These are phyloP conservation scores for Clavelina lepadiformis DNA, from an alignment of 23 tunicate species.

Conservation along the genomic window DNA sequence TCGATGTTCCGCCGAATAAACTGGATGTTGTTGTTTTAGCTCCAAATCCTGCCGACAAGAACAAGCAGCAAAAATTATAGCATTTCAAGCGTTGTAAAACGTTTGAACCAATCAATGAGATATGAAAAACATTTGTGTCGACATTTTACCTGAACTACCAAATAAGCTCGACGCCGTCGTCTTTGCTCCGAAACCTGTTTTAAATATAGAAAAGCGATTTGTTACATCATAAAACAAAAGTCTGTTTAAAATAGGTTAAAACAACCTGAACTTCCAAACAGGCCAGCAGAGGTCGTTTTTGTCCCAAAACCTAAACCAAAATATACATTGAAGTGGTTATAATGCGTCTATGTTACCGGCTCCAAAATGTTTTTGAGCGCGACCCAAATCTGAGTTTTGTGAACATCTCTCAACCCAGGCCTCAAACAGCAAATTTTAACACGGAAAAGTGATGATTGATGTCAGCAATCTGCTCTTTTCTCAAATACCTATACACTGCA, in stretches of 20 bases:
- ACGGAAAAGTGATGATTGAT: no score
- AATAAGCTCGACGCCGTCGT: slow-evolving; percentile 45
- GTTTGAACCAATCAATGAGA: not conserved
- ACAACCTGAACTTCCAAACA: slow-evolving; percentile 29
- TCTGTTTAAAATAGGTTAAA: not conserved
- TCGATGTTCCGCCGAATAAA: slow-evolving; percentile 30
- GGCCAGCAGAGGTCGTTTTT: slow-evolving; percentile 40
- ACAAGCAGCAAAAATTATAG: no score
- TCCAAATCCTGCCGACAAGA: slow-evolving; percentile 56
- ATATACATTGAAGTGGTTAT: no score
- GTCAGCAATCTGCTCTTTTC: no score
- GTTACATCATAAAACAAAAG: not conserved
- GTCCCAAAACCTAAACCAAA: slow-evolving; percentile 46
- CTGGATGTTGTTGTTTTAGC: slow-evolving; percentile 27
- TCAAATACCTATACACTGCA: no score
- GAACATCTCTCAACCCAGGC: no score
- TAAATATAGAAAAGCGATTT: not conserved
- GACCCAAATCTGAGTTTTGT: no score
- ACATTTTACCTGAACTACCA: slow-evolving; percentile 21
- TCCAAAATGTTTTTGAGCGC: no score
- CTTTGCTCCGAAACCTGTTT: slow-evolving; percentile 49
- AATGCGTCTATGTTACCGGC: no score
- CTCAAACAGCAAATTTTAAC: no score
- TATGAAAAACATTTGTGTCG: not conserved
- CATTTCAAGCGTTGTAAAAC: no score